A percentile compares a stretch with the other conserved stretches of the same genome.
These are phyloP conservation scores for Zapornia atra DNA, from an alignment of 2,113 vertebrate species.

Conservation along the genomic window DNA sequence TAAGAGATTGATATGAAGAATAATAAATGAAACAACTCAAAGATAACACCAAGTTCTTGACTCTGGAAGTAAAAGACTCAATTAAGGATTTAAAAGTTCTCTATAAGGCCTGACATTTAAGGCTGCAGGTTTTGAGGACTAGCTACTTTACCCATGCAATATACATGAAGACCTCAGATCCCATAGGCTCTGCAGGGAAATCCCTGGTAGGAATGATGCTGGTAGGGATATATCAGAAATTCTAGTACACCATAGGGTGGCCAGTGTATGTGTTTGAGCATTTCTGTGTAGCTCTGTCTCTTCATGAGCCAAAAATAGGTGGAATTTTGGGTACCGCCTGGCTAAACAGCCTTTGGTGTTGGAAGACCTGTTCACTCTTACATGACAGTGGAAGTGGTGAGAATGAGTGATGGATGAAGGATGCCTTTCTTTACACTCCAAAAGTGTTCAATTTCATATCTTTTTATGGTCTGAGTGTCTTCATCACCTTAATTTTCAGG, in stretches of 20 bases:
- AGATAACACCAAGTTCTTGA: not conserved
- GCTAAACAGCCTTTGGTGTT: not conserved
- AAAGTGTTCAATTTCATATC: fast-evolving
- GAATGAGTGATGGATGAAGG: not conserved
- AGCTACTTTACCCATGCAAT: not conserved
- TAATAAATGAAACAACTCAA: not conserved
- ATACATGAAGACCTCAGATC: not conserved
- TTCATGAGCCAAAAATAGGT: not conserved
- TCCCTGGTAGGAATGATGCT: not conserved
- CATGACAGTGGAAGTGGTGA: not conserved
- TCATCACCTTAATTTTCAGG: not conserved
- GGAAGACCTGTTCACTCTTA: not conserved
- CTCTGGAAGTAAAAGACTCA: not conserved
- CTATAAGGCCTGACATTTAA: not conserved
- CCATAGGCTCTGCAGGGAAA: not conserved
- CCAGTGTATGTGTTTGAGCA: fast-evolving
- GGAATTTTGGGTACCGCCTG: not conserved
- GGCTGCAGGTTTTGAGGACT: not conserved
- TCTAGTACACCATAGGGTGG: not conserved
- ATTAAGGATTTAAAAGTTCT: not conserved
- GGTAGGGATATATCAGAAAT: not conserved
- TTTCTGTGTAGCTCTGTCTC: not conserved
- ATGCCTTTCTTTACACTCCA: not conserved
- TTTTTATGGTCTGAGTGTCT: not conserved
- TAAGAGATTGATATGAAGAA: not conserved